phyloP scores from a whole-genome alignment of 2,888 invertebrate species.

The Pandemis heparana region DNA sequence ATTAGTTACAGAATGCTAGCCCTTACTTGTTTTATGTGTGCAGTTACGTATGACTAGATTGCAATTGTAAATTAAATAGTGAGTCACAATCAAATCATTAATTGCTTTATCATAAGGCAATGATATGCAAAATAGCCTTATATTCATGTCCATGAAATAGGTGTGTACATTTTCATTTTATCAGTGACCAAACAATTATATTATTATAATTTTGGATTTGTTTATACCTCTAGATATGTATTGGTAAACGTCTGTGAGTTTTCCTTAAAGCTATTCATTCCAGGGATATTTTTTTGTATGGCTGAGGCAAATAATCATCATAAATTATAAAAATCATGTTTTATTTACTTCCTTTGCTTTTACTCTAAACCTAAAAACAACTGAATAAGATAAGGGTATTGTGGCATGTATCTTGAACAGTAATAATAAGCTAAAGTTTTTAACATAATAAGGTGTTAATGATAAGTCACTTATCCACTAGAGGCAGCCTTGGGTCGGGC shows the following conservation, averaged over 20 bases:
- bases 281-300: slow-evolving; percentile 53
- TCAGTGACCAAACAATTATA: slow-evolving; percentile 33
- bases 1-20: slow-evolving; percentile 59
- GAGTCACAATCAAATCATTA: slow-evolving; percentile 46
- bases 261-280: slow-evolving; percentile 56
- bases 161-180: slow-evolving; percentile 33
- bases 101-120: slow-evolving; percentile 43
- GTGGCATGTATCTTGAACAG: too few relatives aligned
- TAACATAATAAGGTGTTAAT: too few relatives aligned
- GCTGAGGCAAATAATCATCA: slow-evolving; percentile 57
- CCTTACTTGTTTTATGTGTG: slow-evolving; percentile 54
- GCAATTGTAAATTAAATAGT: slow-evolving; percentile 47
- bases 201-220: slow-evolving; percentile 32
- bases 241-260: slow-evolving; percentile 35
- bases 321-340: slow-evolving; percentile 45
- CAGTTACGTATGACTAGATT: slow-evolving; percentile 56
- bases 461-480: too few relatives aligned
- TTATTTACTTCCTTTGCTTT: slow-evolving; percentile 36
- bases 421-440: too few relatives aligned
- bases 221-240: slow-evolving; percentile 37
- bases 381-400: too few relatives aligned
- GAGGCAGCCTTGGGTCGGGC: too few relatives aligned
- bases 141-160: slow-evolving; percentile 34
- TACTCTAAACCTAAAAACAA: neutral
- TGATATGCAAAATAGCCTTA: slow-evolving; percentile 42